Percentiles rank a stretch among this genome's conserved stretches.
Conservation (phyloP, 2,797 vertebrate species). For the Eupleurogrammus muticus region DNA sequence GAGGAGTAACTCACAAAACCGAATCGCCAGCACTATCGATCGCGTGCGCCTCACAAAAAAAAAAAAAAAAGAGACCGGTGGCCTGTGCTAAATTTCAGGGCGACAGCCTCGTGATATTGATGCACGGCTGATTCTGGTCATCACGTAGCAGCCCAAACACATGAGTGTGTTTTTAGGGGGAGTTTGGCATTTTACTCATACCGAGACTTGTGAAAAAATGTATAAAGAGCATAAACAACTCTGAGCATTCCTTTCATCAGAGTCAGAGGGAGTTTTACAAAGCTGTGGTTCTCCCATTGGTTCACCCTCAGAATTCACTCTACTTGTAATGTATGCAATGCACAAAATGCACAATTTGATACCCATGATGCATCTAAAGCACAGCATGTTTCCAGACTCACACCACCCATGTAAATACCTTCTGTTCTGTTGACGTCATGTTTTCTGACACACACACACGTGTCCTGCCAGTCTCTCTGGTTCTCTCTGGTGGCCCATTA, state of each 20-base stretch:
- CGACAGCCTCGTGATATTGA: constrained; percentile 30
- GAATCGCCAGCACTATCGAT: constrained; percentile 49
- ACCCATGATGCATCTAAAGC: constrained; percentile 4
- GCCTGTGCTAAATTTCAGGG: constrained; percentile 26
- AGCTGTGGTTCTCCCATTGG: background rate
- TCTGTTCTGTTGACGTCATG: background rate
- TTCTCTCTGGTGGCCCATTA: constrained; percentile 11
- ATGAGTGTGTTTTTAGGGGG: constrained; percentile 14
- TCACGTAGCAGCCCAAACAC: constrained; percentile 14
- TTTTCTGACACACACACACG: background rate
- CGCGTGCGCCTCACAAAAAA: constrained; percentile 22
- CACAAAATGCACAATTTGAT: constrained; percentile 21
- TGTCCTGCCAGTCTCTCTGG: constrained; percentile 29
- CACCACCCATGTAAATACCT: background rate
- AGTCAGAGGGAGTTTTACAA: constrained; percentile 18
- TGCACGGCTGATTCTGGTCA: constrained; percentile 28
- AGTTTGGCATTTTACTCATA: background rate
- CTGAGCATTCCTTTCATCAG: constrained; percentile 19
- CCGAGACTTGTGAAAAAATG: constrained; percentile 10
- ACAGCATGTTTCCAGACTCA: background rate
- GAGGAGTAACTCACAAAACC: constrained; percentile 49
- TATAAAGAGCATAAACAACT: constrained; percentile 12
- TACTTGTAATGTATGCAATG: background rate
- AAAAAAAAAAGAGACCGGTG: constrained; percentile 21
- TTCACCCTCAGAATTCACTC: constrained; percentile 10